Evolutionary conservation across 2,888 invertebrate species (phyloP).

Genomic region (Amiota mariae): DNA sequence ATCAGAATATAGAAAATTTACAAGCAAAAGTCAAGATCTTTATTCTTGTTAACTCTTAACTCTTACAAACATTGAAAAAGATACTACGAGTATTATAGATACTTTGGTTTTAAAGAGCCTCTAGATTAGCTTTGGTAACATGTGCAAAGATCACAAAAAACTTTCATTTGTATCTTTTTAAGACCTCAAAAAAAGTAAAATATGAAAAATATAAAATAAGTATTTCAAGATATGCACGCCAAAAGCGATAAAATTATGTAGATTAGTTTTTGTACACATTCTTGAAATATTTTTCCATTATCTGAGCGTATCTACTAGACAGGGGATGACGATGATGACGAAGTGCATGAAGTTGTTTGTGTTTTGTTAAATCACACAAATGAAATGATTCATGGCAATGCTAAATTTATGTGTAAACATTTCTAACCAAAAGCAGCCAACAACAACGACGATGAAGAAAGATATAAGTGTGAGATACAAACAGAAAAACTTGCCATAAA

Average conservation of each 20-base stretch:
- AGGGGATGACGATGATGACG: no score
- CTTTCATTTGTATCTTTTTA: no score
- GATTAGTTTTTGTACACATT: constrained; percentile 28
- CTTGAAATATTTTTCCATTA: constrained; percentile 6
- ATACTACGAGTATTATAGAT: no score
- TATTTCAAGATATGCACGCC: constrained; percentile 10
- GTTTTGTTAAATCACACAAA: not conserved
- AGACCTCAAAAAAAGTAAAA: no score
- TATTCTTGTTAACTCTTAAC: no score
- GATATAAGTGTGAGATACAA: not conserved
- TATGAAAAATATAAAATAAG: not conserved
- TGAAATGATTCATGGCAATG: constrained; percentile 12
- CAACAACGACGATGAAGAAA: no score
- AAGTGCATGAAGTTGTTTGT: not conserved
- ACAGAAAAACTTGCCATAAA: not conserved
- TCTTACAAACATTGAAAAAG: no score
- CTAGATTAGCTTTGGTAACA: no score
- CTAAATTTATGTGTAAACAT: not conserved
- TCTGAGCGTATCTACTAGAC: not conserved
- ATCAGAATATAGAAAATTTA: no score
- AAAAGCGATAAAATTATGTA: constrained; percentile 35
- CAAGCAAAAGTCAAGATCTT: no score
- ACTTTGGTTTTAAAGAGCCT: no score
- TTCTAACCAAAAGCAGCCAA: not conserved
- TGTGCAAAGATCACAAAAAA: no score